These are phyloP conservation scores for Knipowitschia caucasica DNA, from an alignment of 2,797 vertebrate genomes.

Conservation along the genomic window DNA sequence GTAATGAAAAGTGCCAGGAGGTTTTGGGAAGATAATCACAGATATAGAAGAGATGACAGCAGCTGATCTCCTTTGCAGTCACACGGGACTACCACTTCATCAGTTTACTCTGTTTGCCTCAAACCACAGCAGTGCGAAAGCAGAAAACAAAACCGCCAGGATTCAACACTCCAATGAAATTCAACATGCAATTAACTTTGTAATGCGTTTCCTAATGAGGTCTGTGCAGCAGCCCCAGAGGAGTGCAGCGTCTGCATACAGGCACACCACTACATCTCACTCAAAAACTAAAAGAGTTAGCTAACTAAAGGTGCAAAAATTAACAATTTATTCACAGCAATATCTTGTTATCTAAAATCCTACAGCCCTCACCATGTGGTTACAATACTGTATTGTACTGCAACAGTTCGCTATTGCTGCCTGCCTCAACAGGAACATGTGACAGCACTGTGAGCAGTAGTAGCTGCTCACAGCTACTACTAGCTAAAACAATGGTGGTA, in stretches of 20 bases:
- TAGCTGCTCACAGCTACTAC: too few relatives aligned
- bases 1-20: background rate
- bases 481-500: too few relatives aligned
- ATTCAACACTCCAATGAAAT: constrained; percentile 52
- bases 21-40: constrained; percentile 41
- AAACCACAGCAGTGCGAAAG: constrained; percentile 41
- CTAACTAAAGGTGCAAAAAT: too few relatives aligned
- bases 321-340: too few relatives aligned
- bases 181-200: constrained; percentile 70
- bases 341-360: too few relatives aligned
- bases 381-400: too few relatives aligned
- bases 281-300: constrained; percentile 1
- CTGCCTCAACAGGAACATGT: too few relatives aligned
- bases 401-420: too few relatives aligned
- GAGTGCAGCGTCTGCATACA: constrained; percentile 36
- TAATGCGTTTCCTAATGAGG: constrained; percentile 75
- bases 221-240: constrained; percentile 55
- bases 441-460: too few relatives aligned
- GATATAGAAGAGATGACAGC: constrained; percentile 22
- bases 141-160: constrained; percentile 60
- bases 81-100: constrained; percentile 58
- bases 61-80: constrained; percentile 45
- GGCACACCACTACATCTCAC: constrained; percentile 14
- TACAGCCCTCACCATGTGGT: too few relatives aligned
- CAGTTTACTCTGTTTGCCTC: constrained; percentile 50